A percentile compares a stretch with the other conserved stretches of the same genome.
These are phyloP conservation scores for Meiosimyza platycephala DNA, from an alignment of 2,888 invertebrate genomes.

Conservation along the genomic window DNA sequence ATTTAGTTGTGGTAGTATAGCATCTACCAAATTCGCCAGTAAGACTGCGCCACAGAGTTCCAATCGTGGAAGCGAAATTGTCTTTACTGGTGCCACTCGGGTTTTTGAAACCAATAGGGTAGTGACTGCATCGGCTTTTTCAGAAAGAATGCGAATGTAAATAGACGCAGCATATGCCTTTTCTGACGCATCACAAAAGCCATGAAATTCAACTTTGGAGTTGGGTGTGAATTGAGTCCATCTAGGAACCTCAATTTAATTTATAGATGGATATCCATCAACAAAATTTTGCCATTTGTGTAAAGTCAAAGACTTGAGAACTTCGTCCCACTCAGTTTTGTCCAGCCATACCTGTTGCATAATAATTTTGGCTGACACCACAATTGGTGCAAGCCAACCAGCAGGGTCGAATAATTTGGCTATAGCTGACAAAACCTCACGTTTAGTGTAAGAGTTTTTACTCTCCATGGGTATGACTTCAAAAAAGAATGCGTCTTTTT, in stretches of 20 bases:
- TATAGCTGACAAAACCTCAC: too few relatives aligned
- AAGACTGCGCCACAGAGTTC: too few relatives aligned
- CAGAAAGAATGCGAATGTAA: not conserved
- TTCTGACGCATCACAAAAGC: not conserved
- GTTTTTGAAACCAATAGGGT: constrained; percentile 2
- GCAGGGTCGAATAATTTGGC: too few relatives aligned
- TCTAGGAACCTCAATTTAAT: not conserved
- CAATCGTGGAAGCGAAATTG: not conserved
- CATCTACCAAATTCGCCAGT: too few relatives aligned
- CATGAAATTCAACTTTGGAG: not conserved
- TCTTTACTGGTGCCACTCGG: constrained; percentile 7
- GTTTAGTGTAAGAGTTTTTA: too few relatives aligned
- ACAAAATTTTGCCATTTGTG: not conserved
- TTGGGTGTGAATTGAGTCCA: not conserved
- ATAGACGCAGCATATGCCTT: not conserved
- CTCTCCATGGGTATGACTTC: too few relatives aligned
- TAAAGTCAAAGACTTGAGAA: not conserved
- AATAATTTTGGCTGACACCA: not conserved
- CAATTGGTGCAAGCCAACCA: too few relatives aligned
- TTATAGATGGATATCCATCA: not conserved
- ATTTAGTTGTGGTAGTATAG: not conserved
- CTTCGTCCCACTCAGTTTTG: not conserved
- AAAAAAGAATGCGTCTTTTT: too few relatives aligned
- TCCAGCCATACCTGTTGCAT: constrained; percentile 3
- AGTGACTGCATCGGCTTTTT: not conserved